These are phyloP conservation scores for Colletes collaris DNA, from an alignment of 2,888 invertebrate species.

Conservation along the genomic window DNA sequence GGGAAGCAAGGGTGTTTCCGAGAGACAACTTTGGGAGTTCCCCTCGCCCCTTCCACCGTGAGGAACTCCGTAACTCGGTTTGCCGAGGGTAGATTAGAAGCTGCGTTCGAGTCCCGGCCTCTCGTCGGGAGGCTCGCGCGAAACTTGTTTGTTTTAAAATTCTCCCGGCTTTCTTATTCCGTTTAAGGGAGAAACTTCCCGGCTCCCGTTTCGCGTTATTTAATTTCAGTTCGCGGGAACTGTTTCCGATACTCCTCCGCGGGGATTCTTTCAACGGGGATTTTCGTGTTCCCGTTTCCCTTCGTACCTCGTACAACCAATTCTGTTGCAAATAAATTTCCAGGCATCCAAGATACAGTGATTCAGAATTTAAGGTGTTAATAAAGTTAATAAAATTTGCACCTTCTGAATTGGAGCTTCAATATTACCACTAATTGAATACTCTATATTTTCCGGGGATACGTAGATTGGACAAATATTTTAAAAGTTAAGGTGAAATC, in stretches of 20 bases:
- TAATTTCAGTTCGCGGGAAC: slow-evolving; percentile 12
- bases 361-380: too few species aligned
- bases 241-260: not conserved
- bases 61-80: slow-evolving; percentile 53
- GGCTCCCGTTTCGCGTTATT: slow-evolving; percentile 2
- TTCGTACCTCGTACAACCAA: too few species aligned
- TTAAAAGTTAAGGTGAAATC: too few species aligned
- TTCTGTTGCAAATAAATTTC: too few species aligned
- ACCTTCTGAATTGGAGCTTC: too few species aligned
- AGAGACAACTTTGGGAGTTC: slow-evolving; percentile 36
- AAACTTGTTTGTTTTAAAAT: slow-evolving; percentile 11
- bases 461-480: too few species aligned
- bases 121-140: not conserved
- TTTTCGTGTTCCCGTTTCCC: too few species aligned
- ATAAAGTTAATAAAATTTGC: too few species aligned
- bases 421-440: too few species aligned
- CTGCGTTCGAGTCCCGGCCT: slow-evolving; percentile 22
- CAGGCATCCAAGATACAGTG: too few species aligned
- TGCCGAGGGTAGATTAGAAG: slow-evolving; percentile 56
- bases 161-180: slow-evolving; percentile 4
- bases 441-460: too few species aligned
- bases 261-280: too few species aligned
- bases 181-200: slow-evolving; percentile 10
- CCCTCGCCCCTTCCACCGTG: not conserved
- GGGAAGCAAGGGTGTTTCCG: not conserved